These are phyloP conservation scores for Eptatretus burgeri DNA, from an alignment of 2,113 vertebrate genomes.

Conservation along the genomic window DNA sequence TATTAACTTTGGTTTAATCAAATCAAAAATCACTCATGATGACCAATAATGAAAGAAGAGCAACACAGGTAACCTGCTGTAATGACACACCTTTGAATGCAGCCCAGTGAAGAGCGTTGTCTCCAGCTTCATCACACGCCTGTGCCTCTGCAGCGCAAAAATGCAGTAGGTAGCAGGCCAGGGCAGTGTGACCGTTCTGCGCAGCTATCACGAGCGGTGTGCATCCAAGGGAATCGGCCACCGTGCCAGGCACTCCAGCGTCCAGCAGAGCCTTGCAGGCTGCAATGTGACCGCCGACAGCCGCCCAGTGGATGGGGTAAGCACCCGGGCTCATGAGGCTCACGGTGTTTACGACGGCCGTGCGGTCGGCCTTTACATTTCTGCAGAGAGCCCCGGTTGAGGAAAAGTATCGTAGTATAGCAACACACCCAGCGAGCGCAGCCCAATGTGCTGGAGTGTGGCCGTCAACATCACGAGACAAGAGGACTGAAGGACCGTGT, in stretches of 20 bases:
- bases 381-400: neutral
- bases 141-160: slow-evolving; percentile 10
- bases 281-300: slow-evolving; percentile 9
- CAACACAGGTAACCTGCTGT: no score
- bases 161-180: slow-evolving; percentile 12
- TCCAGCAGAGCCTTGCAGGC: slow-evolving; percentile 10
- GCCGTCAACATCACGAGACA: slow-evolving; percentile 7
- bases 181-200: slow-evolving; percentile 9
- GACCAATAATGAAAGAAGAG: no score
- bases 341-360: slow-evolving; percentile 10
- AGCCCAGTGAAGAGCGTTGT: slow-evolving; percentile 13
- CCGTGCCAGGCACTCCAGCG: slow-evolving; percentile 11
- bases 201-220: slow-evolving; percentile 12
- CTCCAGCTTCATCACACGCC: slow-evolving; percentile 9
- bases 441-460: slow-evolving; percentile 9
- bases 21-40: no score
- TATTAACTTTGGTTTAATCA: no score
- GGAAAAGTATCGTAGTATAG: slow-evolving; percentile 7
- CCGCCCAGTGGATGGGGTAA: slow-evolving; percentile 12
- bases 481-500: slow-evolving; percentile 5
- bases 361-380: slow-evolving; percentile 1
- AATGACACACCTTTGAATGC: slow-evolving; percentile 11
- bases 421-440: slow-evolving; percentile 7
- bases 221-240: slow-evolving; percentile 11
- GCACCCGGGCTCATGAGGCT: slow-evolving; percentile 10